Evolutionary conservation across 1,140 invertebrate genomes (phyloP).

Genomic region (Rhopalosiphum padi): DNA sequence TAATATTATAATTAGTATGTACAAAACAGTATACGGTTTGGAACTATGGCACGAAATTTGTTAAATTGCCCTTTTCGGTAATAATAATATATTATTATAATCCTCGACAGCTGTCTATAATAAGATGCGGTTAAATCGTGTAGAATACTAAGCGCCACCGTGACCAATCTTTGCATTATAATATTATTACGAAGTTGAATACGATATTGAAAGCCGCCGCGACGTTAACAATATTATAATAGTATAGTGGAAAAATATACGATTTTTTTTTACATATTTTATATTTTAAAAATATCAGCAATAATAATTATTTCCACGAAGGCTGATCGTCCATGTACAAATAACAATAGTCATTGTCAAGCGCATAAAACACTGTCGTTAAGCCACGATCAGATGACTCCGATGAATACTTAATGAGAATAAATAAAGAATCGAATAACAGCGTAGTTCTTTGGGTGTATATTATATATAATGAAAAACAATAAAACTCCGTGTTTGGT

Average conservation of each 20-base stretch:
- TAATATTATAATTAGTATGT: conserved; percentile 1
- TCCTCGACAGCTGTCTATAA: background rate
- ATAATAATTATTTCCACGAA: conserved; percentile 32
- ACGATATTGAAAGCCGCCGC: background rate
- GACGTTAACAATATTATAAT: conserved; percentile 8
- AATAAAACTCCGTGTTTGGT: conserved; percentile 45
- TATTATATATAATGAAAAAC: conserved; percentile 37
- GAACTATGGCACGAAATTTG: background rate
- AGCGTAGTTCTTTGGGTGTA: conserved; percentile 11
- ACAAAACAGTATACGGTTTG: background rate
- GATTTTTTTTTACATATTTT: conserved; percentile 1
- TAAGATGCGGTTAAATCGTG: conserved; percentile 23
- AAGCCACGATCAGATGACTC: conserved; percentile 5
- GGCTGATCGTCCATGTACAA: conserved; percentile 22
- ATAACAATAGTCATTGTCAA: conserved; percentile 46
- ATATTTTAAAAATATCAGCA: conserved; percentile 21
- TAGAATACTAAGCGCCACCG: conserved; percentile 35
- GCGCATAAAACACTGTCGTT: conserved; percentile 38
- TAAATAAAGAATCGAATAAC: conserved; percentile 42
- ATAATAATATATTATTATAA: background rate
- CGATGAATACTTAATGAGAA: conserved; percentile 49
- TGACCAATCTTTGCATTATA: conserved; percentile 1
- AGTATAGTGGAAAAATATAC: background rate
- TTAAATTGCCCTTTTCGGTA: background rate
- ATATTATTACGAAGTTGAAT: background rate